phyloP scores from a whole-genome alignment of 2,888 invertebrate species.

The Caenorhabditis sp. region DNA sequence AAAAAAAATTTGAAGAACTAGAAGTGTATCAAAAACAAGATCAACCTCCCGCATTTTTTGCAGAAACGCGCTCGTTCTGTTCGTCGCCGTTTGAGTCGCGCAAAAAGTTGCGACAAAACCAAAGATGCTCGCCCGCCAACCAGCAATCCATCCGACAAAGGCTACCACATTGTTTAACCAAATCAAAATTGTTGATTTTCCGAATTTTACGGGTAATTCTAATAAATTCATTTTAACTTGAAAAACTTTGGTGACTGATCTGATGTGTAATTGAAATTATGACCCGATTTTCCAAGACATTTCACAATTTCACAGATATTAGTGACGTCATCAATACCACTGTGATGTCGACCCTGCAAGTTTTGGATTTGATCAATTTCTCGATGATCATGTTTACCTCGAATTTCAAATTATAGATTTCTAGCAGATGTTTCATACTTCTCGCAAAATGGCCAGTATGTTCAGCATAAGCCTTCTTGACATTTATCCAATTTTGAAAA shows the following conservation, averaged over 20 bases:
- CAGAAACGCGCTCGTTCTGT: conserved; percentile 60
- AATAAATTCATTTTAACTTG: conserved; percentile 5
- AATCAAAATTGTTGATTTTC: conserved; percentile 10
- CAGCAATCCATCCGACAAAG: conserved; percentile 39
- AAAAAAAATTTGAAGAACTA: background rate
- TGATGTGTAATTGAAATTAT: conserved; percentile 19
- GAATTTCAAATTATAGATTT: conserved; percentile 19
- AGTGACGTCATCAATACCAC: conserved; percentile 74
- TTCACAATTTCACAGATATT: conserved; percentile 71
- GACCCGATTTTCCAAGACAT: conserved; percentile 33
- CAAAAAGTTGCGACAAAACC: conserved; percentile 55
- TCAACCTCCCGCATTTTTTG: too few species aligned
- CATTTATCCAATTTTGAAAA: conserved; percentile 76
- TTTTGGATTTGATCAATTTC: background rate
- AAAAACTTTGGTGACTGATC: background rate
- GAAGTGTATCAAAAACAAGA: conserved; percentile 8
- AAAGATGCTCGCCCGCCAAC: conserved; percentile 32
- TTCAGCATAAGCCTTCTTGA: conserved; percentile 73
- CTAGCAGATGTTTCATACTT: conserved; percentile 67
- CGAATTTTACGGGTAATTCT: conserved; percentile 9
- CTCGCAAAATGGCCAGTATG: conserved; percentile 72
- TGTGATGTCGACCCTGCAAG: conserved; percentile 73
- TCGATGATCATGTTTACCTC: conserved; percentile 7
- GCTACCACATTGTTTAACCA: conserved; percentile 48
- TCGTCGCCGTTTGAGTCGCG: conserved; percentile 55